Conservation (phyloP, 2,113 vertebrate species). For the Vanacampus margaritifer region DNA sequence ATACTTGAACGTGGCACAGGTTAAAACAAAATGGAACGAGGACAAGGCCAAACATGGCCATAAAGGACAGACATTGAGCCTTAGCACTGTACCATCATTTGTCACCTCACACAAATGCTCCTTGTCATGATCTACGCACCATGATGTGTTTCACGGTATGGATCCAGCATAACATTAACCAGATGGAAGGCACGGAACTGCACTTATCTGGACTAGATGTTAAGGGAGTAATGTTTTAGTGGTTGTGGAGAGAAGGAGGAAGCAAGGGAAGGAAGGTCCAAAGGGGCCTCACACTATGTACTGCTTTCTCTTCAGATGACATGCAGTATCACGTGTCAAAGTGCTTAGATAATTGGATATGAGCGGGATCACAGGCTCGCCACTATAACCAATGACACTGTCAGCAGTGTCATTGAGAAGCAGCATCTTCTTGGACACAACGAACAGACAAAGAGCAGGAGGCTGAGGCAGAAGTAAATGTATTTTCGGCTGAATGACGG, state of each 20-base stretch:
- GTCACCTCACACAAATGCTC: slow-evolving; percentile 74
- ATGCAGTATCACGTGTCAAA: slow-evolving; percentile 87
- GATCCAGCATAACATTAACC: slow-evolving; percentile 75
- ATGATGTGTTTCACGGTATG: slow-evolving; percentile 75
- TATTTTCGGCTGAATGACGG: slow-evolving; percentile 53
- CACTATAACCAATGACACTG: slow-evolving; percentile 68
- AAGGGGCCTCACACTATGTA: slow-evolving; percentile 47
- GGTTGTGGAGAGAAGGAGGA: slow-evolving; percentile 67
- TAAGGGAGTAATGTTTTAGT: slow-evolving; percentile 85
- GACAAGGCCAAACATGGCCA: slow-evolving; percentile 5
- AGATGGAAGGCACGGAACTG: slow-evolving; percentile 82
- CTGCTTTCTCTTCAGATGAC: slow-evolving; percentile 85
- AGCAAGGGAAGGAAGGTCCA: slow-evolving; percentile 55
- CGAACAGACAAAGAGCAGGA: slow-evolving; percentile 57
- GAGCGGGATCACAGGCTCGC: slow-evolving; percentile 59
- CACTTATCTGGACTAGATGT: slow-evolving; percentile 77
- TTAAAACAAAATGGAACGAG: slow-evolving; percentile 12
- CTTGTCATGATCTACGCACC: slow-evolving; percentile 75
- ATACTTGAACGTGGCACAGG: slow-evolving; percentile 4
- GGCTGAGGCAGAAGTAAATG: slow-evolving; percentile 56
- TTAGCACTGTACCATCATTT: slow-evolving; percentile 68
- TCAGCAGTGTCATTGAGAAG: slow-evolving; percentile 54
- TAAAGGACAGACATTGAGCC: slow-evolving; percentile 24
- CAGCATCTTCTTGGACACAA: slow-evolving; percentile 57
- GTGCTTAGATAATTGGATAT: slow-evolving; percentile 78